Evolutionary conservation across 2,888 invertebrate genomes (phyloP), one percentile per base, ranked within the genome.

Genomic region (Epirrhoe alternata): DNA sequence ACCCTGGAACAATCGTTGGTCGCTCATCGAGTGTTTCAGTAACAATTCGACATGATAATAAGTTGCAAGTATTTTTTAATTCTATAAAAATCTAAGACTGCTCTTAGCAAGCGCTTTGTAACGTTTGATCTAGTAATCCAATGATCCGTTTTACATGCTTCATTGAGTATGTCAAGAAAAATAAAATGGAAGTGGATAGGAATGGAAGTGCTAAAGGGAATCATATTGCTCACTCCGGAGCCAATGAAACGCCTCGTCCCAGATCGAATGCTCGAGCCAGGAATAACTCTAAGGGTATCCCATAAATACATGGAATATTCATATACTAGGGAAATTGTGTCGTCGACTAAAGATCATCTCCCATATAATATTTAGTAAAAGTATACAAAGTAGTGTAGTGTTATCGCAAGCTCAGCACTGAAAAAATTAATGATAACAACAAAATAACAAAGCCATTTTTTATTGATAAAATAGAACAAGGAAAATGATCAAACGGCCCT

Each of bases 61-160:
- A 24, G 24, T 24, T 24, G 8, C 8, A 42, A n/a, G 42, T n/a
- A n/a, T 14, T 45, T 42, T 47, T 16, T 14, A 16, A 14, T 47
- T 47, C 6, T 16, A 14, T n/a, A n/a, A 8, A 45, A 16, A 14
- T 47, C 16, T 6, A 14, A 47, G 16, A 16, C 16, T 42, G 42
- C 14, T 47, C 47, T 12, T 47, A 14, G 24, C 24, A 1, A 47
- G 6, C 6, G 45, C 6, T 45, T 10, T 16, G 7, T 45, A 45
- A 42, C n/a, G 45, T 6, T 47, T 16, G 47, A 47, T 16, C 47
- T n/a, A 45, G 45, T 47, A 47, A 38, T 57, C n/a, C 51, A 52
- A 38, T 51, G 42, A 59, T 59, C 51, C 51, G 10, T 51, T 59
- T 59, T 30, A 6, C 42, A 38, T 52, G 51, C 51, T 47, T 12